These are phyloP conservation scores for Drosophila tripunctata DNA, from an alignment of 2,888 invertebrate species.

Conservation along the genomic window DNA sequence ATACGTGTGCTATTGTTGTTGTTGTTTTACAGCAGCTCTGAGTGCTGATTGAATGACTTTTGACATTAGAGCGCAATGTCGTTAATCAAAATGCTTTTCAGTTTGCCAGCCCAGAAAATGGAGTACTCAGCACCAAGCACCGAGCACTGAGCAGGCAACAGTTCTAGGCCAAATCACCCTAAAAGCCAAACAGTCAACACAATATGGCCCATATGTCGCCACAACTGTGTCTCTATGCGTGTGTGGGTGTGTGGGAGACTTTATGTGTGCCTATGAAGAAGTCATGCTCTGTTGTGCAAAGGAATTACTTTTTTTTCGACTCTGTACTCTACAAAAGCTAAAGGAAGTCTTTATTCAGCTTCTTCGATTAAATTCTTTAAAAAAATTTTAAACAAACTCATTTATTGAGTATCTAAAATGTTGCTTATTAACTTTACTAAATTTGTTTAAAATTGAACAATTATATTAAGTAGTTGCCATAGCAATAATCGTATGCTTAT, in stretches of 20 bases:
- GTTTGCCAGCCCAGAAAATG: constrained; percentile 29
- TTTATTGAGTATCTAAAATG: too few species aligned
- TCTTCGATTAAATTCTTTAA: too few species aligned
- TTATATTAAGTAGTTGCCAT: too few species aligned
- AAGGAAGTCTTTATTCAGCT: too few species aligned
- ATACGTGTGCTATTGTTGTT: constrained; percentile 1
- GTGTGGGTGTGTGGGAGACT: not conserved
- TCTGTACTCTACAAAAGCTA: too few species aligned
- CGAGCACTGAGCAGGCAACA: too few species aligned
- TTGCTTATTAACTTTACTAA: too few species aligned
- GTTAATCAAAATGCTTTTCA: constrained; percentile 75
- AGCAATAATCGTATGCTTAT: too few species aligned
- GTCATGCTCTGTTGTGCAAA: constrained; percentile 4
- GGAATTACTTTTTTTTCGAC: constrained; percentile 37
- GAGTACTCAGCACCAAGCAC: too few species aligned
- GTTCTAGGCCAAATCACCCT: constrained; percentile 39
- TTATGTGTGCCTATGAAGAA: constrained; percentile 1
- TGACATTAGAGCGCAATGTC: constrained; percentile 76
- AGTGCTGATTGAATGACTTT: constrained; percentile 76
- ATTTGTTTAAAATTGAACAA: too few species aligned
- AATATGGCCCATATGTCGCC: constrained; percentile 27
- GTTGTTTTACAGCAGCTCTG: constrained; percentile 31
- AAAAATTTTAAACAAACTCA: too few species aligned
- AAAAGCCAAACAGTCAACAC: constrained; percentile 42
- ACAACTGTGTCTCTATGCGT: not conserved